Conservation (phyloP, 2,888 invertebrate genomes). For the Lasioglossum figueresi region DNA sequence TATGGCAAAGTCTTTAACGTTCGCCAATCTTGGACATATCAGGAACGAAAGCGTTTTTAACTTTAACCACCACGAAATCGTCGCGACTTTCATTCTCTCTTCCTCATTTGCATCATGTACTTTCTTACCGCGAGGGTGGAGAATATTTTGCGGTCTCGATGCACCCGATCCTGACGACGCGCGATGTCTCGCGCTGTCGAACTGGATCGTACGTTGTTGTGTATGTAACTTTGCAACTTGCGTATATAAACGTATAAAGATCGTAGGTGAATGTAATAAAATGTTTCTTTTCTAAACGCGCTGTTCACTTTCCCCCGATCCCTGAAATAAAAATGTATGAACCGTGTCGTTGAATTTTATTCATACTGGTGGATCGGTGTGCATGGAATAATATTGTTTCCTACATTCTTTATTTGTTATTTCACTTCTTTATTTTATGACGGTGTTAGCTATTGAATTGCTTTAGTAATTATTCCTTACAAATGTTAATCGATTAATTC, state of each 20-base stretch:
- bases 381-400: neutral
- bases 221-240: slow-evolving; percentile 68
- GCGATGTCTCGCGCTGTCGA: slow-evolving; percentile 14
- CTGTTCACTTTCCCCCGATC: slow-evolving; percentile 6
- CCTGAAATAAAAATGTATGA: slow-evolving; percentile 15
- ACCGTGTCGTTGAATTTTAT: slow-evolving; percentile 10
- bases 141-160: slow-evolving; percentile 55
- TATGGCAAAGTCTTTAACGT: slow-evolving; percentile 49
- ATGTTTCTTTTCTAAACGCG: slow-evolving; percentile 72
- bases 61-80: slow-evolving; percentile 13
- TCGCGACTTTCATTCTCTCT: slow-evolving; percentile 21
- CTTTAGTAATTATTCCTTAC: neutral
- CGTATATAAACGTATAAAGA: slow-evolving; percentile 72
- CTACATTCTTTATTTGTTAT: neutral
- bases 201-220: slow-evolving; percentile 54
- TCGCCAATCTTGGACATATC: slow-evolving; percentile 79
- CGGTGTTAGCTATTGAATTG: neutral
- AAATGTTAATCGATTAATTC: neutral
- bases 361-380: neutral
- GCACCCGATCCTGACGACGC: slow-evolving; percentile 8
- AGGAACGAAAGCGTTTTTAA: slow-evolving; percentile 64
- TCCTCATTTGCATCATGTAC: slow-evolving; percentile 43
- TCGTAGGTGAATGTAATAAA: slow-evolving; percentile 80
- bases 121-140: slow-evolving; percentile 26
- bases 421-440: too few species aligned